Conservation (phyloP, 23 tunicate genomes). For the Halocynthia aurantium region DNA sequence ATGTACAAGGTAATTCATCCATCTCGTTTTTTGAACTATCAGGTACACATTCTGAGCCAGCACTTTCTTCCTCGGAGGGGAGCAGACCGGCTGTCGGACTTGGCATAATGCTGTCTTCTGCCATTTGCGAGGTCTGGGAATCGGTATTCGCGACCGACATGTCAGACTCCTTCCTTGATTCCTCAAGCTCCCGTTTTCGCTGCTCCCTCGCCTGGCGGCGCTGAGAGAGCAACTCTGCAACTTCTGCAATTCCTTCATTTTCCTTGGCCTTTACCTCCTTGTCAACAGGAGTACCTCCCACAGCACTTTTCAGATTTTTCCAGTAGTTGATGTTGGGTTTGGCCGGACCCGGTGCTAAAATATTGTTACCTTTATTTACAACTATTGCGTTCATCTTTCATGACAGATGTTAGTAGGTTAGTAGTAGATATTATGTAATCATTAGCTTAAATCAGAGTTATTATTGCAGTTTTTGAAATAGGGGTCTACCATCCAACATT, state of each 20-base stretch:
- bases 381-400: too few species aligned
- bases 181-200: neutral
- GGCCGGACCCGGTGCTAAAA: too few species aligned
- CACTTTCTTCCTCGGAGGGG: neutral
- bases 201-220: constrained; percentile 2
- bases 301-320: constrained; percentile 19
- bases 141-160: neutral
- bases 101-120: neutral
- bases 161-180: neutral
- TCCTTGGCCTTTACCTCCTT: neutral
- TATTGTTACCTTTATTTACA: too few species aligned
- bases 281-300: constrained; percentile 18
- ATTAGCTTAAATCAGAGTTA: too few species aligned
- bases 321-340: constrained; percentile 20
- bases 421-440: too few species aligned
- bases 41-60: neutral
- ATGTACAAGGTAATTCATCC: too few species aligned
- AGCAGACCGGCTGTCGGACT: neutral
- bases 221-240: neutral
- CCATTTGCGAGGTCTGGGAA: neutral
- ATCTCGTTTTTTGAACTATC: too few species aligned
- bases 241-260: neutral
- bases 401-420: too few species aligned
- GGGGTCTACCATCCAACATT: too few species aligned
- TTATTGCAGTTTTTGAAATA: too few species aligned